A percentile compares a stretch with the other conserved stretches of the same genome.
Evolutionary conservation across 1,140 invertebrate genomes (phyloP).

Genomic region (Tetranychus urticae): DNA sequence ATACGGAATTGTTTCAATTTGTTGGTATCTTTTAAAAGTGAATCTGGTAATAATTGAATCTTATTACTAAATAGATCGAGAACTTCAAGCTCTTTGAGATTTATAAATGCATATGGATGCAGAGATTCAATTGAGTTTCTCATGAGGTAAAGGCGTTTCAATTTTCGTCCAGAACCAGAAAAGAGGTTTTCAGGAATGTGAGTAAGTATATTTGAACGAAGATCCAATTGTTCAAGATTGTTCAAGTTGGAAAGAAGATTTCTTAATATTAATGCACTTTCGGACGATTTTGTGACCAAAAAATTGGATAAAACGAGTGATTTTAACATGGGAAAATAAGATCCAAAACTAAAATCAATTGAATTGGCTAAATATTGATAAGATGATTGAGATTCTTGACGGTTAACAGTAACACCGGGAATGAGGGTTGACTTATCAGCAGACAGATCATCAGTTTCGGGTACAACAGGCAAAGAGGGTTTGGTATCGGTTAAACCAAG

Average conservation of each 20-base stretch:
- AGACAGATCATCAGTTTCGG: background rate
- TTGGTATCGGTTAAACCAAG: too few relatives aligned
- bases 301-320: background rate
- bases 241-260: background rate
- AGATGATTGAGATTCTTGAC: background rate
- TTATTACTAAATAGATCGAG: slow-evolving; percentile 14
- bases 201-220: background rate
- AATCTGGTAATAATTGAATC: slow-evolving; percentile 5
- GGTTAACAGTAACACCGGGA: background rate
- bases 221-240: background rate
- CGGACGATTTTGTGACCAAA: background rate
- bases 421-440: background rate
- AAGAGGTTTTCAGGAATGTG: background rate
- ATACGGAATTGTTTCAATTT: slow-evolving; percentile 9
- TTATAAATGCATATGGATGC: slow-evolving; percentile 6
- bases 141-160: slow-evolving; percentile 5
- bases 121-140: slow-evolving; percentile 7
- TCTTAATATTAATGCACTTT: background rate
- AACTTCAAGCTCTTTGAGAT: slow-evolving; percentile 10
- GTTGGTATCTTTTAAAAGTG: slow-evolving; percentile 8
- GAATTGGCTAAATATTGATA: background rate
- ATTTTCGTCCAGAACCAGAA: background rate
- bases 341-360: background rate
- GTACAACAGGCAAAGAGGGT: background rate
- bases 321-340: background rate